These are phyloP conservation scores for Scaptomyza tumidula DNA, from an alignment of 2,888 invertebrate species.

Conservation along the genomic window DNA sequence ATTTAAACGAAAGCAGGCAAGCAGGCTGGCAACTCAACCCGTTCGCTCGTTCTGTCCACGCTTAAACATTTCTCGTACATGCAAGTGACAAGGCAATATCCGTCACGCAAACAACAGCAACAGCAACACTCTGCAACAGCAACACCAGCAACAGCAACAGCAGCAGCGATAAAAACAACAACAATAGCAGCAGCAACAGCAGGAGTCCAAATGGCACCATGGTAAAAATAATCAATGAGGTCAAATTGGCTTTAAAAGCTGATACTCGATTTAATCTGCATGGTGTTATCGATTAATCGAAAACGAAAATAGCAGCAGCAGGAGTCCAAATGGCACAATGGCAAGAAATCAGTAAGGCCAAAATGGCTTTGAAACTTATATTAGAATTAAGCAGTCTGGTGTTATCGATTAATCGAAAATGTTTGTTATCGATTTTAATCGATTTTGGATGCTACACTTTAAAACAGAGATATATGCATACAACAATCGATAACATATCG, in stretches of 20 bases:
- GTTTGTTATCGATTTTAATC: too few species aligned
- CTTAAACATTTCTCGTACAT: slow-evolving; percentile 74
- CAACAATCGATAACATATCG: too few species aligned
- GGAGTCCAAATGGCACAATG: slow-evolving; percentile 35
- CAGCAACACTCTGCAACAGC: slow-evolving; percentile 31
- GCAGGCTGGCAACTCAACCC: slow-evolving; percentile 45
- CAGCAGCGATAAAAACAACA: slow-evolving; percentile 36
- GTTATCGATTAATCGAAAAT: background rate
- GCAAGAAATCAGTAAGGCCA: background rate
- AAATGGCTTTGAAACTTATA: slow-evolving; percentile 21
- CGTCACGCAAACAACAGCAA: slow-evolving; percentile 75
- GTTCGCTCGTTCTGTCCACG: slow-evolving; percentile 26
- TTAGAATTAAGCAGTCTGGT: background rate
- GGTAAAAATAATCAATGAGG: slow-evolving; percentile 2
- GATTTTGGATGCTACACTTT: too few species aligned
- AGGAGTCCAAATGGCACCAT: slow-evolving; percentile 32
- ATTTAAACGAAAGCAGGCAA: slow-evolving; percentile 29
- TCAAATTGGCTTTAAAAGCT: slow-evolving; percentile 20
- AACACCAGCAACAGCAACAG: slow-evolving; percentile 16
- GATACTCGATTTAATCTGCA: slow-evolving; percentile 5
- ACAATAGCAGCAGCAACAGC: slow-evolving; percentile 26
- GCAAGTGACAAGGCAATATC: slow-evolving; percentile 80
- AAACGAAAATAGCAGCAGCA: background rate
- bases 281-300: background rate
- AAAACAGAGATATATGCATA: too few species aligned